phyloP scores from a whole-genome alignment of 2,113 vertebrate genomes.

The Eubucco bourcierii region DNA sequence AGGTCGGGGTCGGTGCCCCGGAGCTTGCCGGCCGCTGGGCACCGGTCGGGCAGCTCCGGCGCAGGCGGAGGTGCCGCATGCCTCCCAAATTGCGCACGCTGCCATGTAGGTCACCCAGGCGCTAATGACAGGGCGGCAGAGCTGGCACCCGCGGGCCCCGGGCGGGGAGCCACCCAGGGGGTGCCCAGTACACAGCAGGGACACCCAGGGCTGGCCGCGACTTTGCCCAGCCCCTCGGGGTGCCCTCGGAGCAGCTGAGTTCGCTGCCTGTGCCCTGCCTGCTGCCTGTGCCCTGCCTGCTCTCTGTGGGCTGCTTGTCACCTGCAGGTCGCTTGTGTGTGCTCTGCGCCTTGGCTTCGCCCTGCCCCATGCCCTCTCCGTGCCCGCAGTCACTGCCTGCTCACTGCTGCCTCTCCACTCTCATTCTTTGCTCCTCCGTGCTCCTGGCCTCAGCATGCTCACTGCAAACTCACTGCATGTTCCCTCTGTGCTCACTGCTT shows the following conservation, averaged over 20 bases:
- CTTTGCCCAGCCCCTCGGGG: accelerated
- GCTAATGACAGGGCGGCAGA: not conserved
- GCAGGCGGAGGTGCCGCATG: not conserved
- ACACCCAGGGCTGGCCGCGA: not conserved
- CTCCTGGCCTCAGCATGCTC: not conserved
- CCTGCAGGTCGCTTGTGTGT: accelerated
- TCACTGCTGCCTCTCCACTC: not conserved
- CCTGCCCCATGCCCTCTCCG: not conserved
- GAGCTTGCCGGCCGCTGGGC: not conserved
- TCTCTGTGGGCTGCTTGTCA: not conserved
- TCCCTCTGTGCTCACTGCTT: no score
- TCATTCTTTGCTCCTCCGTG: no score
- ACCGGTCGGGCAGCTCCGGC: not conserved
- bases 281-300: not conserved
- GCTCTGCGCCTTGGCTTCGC: accelerated
- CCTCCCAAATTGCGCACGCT: not conserved
- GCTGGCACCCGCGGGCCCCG: not conserved
- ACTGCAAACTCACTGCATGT: not conserved
- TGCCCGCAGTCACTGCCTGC: not conserved
- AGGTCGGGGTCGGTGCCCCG: accelerated
- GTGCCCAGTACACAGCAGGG: accelerated
- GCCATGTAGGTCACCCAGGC: not conserved
- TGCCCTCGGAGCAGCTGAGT: not conserved
- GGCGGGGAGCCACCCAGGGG: not conserved
- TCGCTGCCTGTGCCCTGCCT: no score